Evolutionary conservation across 2,113 vertebrate species (phyloP).

Genomic region (Motacilla tschutschensis): DNA sequence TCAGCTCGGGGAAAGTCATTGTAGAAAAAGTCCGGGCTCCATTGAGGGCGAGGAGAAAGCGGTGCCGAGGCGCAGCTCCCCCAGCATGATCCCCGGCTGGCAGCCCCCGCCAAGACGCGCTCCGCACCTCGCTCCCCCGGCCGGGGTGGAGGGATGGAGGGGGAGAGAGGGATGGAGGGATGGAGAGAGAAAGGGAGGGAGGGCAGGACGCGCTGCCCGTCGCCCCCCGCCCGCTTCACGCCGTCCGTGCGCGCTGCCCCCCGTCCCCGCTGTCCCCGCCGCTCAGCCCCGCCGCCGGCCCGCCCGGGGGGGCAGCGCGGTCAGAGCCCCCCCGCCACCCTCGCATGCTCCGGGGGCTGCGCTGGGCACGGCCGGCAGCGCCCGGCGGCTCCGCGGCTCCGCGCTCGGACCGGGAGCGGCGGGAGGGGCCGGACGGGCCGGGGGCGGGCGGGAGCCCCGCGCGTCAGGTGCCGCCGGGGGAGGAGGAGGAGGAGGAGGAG

Average conservation of each 20-base stretch:
- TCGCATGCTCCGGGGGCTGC: constrained; percentile 12
- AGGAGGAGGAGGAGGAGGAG: not conserved
- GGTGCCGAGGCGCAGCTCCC: constrained; percentile 13
- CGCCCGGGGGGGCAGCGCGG: not conserved
- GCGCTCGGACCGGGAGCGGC: no score
- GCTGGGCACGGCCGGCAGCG: not conserved
- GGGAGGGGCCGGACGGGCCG: no score
- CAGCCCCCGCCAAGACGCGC: not conserved
- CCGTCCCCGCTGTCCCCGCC: not conserved
- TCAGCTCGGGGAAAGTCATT: constrained; percentile 85
- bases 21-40: constrained; percentile 69
- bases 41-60: constrained; percentile 52
- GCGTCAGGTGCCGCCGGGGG: not conserved
- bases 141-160: not conserved
- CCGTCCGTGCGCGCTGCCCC: not conserved
- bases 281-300: not conserved
- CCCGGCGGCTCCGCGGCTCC: not conserved
- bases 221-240: not conserved
- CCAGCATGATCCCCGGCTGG: constrained; percentile 12
- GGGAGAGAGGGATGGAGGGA: not conserved
- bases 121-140: not conserved
- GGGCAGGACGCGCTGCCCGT: not conserved
- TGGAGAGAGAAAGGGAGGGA: not conserved
- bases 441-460: no score
- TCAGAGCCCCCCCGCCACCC: not conserved